phyloP scores from a whole-genome alignment of 2,113 vertebrate species.

The Otis tarda region DNA sequence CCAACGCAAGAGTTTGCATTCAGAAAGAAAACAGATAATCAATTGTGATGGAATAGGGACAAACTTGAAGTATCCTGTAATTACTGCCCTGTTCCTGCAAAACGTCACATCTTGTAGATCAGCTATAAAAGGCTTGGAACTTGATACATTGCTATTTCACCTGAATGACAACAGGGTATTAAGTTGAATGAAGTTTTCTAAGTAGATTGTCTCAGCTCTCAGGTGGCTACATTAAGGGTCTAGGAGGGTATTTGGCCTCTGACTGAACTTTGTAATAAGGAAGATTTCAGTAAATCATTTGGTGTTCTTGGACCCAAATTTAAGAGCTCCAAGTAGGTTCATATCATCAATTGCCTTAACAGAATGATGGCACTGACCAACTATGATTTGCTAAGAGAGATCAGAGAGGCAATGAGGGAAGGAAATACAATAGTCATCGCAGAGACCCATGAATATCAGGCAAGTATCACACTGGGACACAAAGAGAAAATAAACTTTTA shows the following conservation, averaged over 20 bases:
- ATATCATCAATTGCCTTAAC: not conserved
- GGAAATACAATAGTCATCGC: not conserved
- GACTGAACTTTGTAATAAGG: not conserved
- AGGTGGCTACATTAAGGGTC: not conserved
- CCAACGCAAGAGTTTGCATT: not conserved
- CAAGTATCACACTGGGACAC: not conserved
- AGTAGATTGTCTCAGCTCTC: not conserved
- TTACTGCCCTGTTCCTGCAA: not conserved
- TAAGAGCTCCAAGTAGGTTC: not conserved
- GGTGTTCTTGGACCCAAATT: not conserved
- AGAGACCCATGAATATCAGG: not conserved
- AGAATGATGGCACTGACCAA: not conserved
- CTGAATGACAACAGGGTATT: not conserved
- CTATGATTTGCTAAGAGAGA: accelerated
- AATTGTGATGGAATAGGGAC: not conserved
- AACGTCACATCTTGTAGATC: not conserved
- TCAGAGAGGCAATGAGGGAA: not conserved
- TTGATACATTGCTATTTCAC: not conserved
- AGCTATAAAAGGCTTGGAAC: not conserved
- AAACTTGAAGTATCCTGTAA: not conserved
- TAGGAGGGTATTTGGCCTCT: not conserved
- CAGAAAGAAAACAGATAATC: not conserved
- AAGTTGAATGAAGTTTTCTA: not conserved
- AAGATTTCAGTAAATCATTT: not conserved
- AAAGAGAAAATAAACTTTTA: not conserved